Evolutionary conservation across 2,888 invertebrate genomes (phyloP).

Genomic region (Philhelius pedissequus): DNA sequence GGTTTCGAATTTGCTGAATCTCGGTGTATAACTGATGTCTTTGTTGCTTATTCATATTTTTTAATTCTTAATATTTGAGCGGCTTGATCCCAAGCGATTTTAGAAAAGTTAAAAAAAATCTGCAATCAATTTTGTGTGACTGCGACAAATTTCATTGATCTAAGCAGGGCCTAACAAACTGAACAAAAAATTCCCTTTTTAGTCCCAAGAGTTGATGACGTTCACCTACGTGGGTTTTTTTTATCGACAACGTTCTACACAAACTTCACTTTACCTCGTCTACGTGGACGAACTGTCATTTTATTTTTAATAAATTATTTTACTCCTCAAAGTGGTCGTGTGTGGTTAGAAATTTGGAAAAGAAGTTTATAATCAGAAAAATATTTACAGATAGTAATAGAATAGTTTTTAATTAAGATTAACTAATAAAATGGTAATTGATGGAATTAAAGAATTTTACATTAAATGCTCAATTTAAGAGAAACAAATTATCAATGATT

Average conservation of each 20-base stretch:
- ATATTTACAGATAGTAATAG: background rate
- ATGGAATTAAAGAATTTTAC: background rate
- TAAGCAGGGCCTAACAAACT: background rate
- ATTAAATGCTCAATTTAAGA: background rate
- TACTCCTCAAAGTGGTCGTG: slow-evolving; percentile 16
- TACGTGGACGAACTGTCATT: slow-evolving; percentile 64
- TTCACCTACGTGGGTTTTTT: slow-evolving; percentile 58
- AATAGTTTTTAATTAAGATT: slow-evolving; percentile 26
- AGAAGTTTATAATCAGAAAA: background rate
- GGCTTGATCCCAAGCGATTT: background rate
- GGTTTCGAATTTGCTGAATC: too few species aligned
- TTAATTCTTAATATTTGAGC: too few species aligned
- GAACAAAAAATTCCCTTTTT: background rate
- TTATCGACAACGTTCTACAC: slow-evolving; percentile 21
- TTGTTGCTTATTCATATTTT: too few species aligned
- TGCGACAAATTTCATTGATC: too few species aligned
- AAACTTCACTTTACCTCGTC: slow-evolving; percentile 54
- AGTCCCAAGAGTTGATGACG: slow-evolving; percentile 51
- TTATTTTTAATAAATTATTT: too few species aligned
- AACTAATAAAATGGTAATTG: slow-evolving; percentile 43
- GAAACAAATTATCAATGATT: background rate
- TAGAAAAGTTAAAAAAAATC: too few species aligned
- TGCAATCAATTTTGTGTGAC: too few species aligned
- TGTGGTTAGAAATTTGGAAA: slow-evolving; percentile 5
- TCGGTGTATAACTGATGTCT: too few species aligned